Conservation (phyloP, 2,888 invertebrate genomes). For the Dorcus hopei region DNA sequence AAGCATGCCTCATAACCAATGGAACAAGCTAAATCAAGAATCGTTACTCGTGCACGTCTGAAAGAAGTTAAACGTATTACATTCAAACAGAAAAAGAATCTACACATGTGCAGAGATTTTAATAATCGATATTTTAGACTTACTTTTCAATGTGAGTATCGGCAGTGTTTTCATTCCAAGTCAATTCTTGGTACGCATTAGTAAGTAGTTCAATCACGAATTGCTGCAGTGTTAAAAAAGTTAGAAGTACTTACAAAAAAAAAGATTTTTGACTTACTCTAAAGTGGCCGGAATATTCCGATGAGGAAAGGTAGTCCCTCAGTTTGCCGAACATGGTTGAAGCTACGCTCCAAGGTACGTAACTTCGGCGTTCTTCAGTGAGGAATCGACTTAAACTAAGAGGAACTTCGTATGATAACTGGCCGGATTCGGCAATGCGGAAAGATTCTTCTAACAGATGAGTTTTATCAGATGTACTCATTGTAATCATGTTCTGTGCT, state of each 20-base stretch:
- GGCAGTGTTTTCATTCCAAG: slow-evolving; percentile 58
- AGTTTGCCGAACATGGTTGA: slow-evolving; percentile 50
- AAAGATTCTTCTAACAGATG: slow-evolving; percentile 81
- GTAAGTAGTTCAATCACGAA: slow-evolving; percentile 60
- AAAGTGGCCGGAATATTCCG: slow-evolving; percentile 53
- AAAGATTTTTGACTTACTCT: slow-evolving; percentile 43
- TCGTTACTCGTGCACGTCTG: slow-evolving; percentile 62
- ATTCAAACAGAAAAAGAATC: no score
- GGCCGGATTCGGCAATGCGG: slow-evolving; percentile 70
- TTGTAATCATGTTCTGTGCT: slow-evolving; percentile 46
- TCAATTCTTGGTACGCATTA: slow-evolving; percentile 58
- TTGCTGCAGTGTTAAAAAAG: slow-evolving; percentile 49
- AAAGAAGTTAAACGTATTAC: slow-evolving; percentile 23
- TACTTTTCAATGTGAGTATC: slow-evolving; percentile 47
- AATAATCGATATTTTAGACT: background rate
- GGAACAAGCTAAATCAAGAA: slow-evolving; percentile 65
- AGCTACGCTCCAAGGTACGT: slow-evolving; percentile 77
- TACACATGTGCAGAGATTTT: no score
- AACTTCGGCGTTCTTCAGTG: slow-evolving; percentile 57
- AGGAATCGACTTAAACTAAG: slow-evolving; percentile 71
- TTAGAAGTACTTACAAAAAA: background rate
- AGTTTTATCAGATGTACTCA: slow-evolving; percentile 69
- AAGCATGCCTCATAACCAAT: slow-evolving; percentile 62
- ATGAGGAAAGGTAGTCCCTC: slow-evolving; percentile 55
- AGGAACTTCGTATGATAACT: slow-evolving; percentile 64